phyloP scores from a whole-genome alignment of 2,888 invertebrate species.

The Stomorhina lunata region DNA sequence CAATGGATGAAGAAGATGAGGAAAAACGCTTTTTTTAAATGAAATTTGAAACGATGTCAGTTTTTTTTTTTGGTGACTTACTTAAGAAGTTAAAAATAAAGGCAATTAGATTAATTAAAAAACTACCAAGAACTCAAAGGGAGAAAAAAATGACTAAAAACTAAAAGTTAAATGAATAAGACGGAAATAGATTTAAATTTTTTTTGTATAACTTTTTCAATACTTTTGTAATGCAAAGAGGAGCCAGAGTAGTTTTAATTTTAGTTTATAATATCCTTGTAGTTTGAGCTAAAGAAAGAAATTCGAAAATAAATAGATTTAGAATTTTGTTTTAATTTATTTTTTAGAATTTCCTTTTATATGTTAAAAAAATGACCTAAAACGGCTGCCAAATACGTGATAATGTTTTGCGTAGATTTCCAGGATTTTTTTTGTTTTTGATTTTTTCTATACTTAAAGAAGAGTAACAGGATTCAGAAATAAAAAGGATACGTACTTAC shows the following conservation, averaged over 20 bases:
- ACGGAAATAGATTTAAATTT: too few relatives aligned
- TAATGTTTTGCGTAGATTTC: conserved; percentile 41
- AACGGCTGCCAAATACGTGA: conserved; percentile 61
- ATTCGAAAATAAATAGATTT: conserved; percentile 58
- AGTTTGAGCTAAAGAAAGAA: conserved; percentile 52
- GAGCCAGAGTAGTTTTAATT: conserved; percentile 41
- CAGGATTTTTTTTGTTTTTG: conserved; percentile 39
- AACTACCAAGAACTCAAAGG: conserved; percentile 48
- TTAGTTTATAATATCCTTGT: conserved; percentile 40
- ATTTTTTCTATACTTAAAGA: conserved; percentile 49
- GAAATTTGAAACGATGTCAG: conserved; percentile 11
- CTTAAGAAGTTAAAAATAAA: background rate
- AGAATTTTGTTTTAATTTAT: conserved; percentile 50
- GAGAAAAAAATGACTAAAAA: conserved; percentile 49
- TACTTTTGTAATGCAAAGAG: conserved; percentile 58
- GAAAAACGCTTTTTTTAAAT: background rate
- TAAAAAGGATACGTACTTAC: conserved; percentile 51
- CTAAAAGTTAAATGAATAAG: too few relatives aligned
- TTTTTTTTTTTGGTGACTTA: too few relatives aligned
- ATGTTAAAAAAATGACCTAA: conserved; percentile 49
- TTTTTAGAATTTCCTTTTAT: conserved; percentile 2
- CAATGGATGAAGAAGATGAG: conserved; percentile 71
- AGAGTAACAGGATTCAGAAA: conserved; percentile 13
- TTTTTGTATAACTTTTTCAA: background rate
- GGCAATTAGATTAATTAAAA: conserved; percentile 47